Evolutionary conservation across 1,140 invertebrate species (phyloP), one percentile per base, ranked within the genome.

Genomic region (Eumaeus atala): DNA sequence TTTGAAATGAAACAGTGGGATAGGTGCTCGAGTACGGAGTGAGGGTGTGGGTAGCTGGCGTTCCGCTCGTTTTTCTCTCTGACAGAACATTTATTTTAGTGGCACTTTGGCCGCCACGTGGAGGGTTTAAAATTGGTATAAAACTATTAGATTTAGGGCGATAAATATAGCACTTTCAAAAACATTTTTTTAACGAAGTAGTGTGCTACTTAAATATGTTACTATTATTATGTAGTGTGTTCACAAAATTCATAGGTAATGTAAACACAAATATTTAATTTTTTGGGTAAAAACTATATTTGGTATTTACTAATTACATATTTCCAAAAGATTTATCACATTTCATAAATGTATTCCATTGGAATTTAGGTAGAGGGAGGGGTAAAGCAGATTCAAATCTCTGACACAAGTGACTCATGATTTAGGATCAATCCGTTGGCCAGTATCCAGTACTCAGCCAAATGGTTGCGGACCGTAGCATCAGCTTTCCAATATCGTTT

Each of bases 31-130:
- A 49, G 42, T 55, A 48, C 59, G 65, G 59, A n/a, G 60, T 52
- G 58, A 28, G 61, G 65, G 64, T 66, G 67, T 67, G 66, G 66
- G 61, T 66, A 62, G 66, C 62, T 62, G 62, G 64, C 70, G 75
- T 70, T 69, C 61, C 72, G 73, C 70, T 83, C 81, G 79, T 85
- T 85, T 85, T 83, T 85, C 81, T 81, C 74, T 68, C 70, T 81
- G 77, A 81, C 81, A 85, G 79, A 73, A 81, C 79, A 85, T 85
- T 85, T 81, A 83, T 85, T 84, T 84, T 77, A 78, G 74, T 77
- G 70, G 70, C 81, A 83, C 81, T 81, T 75, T 61, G 72, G 62
- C 67, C 74, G 67, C 73, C 68, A 74, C 74, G 68, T 67, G 67
- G 71, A 67, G 70, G 74, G 76, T 80, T 85, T 78, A 67, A 77